Base-by-base conservation (phyloP, 2,797 vertebrate genomes). In the Pteronotus mesoamericanus region DNA sequence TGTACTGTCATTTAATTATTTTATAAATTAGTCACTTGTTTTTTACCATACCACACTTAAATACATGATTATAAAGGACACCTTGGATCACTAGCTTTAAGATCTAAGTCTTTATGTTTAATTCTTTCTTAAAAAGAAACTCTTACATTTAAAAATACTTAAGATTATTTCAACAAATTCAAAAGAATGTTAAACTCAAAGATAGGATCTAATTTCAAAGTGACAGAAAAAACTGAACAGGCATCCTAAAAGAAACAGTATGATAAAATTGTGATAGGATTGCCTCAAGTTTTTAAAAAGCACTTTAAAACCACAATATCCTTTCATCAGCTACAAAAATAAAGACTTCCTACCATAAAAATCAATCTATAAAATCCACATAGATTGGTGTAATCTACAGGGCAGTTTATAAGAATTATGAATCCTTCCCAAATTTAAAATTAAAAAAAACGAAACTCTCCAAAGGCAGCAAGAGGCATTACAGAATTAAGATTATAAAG, bases 291-390 rank as follows among this genome's bases (percentile, higher is more conserved):
- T 48, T 94, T 85, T 95, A 42, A 39, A 79, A 86, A 91, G 91
- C n/a, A 93, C 48, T 94, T 89, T 89, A 90, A 93, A 95, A 86
- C 69, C 91, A 95, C 34, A 9, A n/a, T 74, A 84, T 51, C 57
- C 34, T 91, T 89, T 68, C 59, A 92, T 39, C 21, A 48, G 77
- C 77, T 78, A 94, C 39, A 86, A 91, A 97, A 86, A 57, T 72
- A 59, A 93, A 89, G 86, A 79, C 77, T 91, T 95, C 71, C 86
- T 83, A 89, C 53, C 61, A 78, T 85, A 55, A 94, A 94, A 94
- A 87, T 89, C 86, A 66, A 91, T 75, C 71, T 95, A 68, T 87
- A 86, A 94, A 96, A 86, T 89, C n/a, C 59, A 79, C 19, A 95
- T 8, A 92, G 44, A 89, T 15, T 74, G 42, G 2, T 74, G 10